Evolutionary conservation across 2,888 invertebrate genomes (phyloP), one percentile per base, ranked within the genome.

Genomic region (Pyrocoelia pectoralis): DNA sequence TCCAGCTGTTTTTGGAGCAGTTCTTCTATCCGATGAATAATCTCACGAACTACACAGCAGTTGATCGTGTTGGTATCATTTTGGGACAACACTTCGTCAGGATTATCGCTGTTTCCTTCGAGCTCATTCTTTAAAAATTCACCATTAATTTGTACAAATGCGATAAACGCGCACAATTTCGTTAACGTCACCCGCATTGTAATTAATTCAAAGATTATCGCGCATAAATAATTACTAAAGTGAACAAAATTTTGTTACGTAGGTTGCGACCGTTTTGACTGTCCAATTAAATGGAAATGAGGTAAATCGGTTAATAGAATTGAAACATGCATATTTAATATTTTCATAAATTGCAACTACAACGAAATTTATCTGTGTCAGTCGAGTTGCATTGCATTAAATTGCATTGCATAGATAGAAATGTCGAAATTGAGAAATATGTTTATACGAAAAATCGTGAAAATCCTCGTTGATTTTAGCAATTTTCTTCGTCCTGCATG

Each of bases 401-500:
- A 33, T 33, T 43, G 15, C 41, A 43, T 43, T 43, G 40, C 40
- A 40, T 8, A 12, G 3, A 40, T 40, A 2, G 41, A 13, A 43
- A 43, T 43, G 13, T 43, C 1, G 8, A 8, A 3, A 8, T 43
- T 43, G 41, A 13, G 41, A 13, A 43, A 43, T 43, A 14, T 2
- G 9, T 43, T 8, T 15, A n/a, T n/a, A 40, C 6, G 40, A 40
- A 13, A 24, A 24, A 24, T 24, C 24, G 24, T 24, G 24, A 6
- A 24, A 24, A 24, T 6, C 6, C 24, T 33, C 41, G 13, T 43
- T 13, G 41, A 8, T 38, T 53, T 53, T 53, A n/a, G 38, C 40
- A 41, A 41, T 53, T 53, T 41, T 41, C 19, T 33, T 33, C 24
- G 24, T 24, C 24, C 24, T 24, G 24, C 33, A n/a, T 33, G n/a